A percentile compares a stretch with the other conserved stretches of the same genome.
Evolutionary conservation across 1,140 invertebrate genomes (phyloP).

Genomic region (Scaptomyza montana): DNA sequence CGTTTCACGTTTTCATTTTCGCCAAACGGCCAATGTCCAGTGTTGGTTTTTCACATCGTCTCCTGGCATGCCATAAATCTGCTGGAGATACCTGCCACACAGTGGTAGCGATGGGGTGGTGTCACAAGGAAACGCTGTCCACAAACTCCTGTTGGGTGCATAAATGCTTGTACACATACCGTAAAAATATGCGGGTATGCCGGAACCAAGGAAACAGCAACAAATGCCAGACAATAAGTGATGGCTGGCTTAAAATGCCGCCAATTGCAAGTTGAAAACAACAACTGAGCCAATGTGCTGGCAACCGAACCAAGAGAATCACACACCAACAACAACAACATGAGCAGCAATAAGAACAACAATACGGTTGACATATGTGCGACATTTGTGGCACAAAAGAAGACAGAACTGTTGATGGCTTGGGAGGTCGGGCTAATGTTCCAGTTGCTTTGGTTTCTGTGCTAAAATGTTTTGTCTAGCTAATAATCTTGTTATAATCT

Average conservation of each 20-base stretch:
- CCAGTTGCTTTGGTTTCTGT: constrained; percentile 82
- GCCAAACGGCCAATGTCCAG: constrained; percentile 54
- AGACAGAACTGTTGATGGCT: constrained; percentile 18
- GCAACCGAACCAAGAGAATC: constrained; percentile 35
- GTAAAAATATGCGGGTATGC: constrained; percentile 33
- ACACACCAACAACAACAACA: constrained; percentile 4
- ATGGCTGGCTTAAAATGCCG: constrained; percentile 59
- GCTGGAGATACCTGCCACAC: constrained; percentile 17
- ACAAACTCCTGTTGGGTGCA: constrained; percentile 24
- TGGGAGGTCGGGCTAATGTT: constrained; percentile 69
- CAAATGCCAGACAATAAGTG: constrained; percentile 49
- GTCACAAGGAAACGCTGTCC: constrained; percentile 47
- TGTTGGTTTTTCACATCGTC: constrained; percentile 5
- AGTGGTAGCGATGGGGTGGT: constrained; percentile 7
- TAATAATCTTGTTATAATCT: constrained; percentile 78
- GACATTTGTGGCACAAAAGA: constrained; percentile 70
- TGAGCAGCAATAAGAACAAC: background rate
- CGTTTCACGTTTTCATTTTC: constrained; percentile 79
- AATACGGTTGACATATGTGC: constrained; percentile 67
- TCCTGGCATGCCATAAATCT: constrained; percentile 75
- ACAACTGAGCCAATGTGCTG: constrained; percentile 60
- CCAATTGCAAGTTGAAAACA: constrained; percentile 60
- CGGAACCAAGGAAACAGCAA: constrained; percentile 78
- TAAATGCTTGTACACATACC: constrained; percentile 46
- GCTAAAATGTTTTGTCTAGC: constrained; percentile 76